Evolutionary conservation across 2,888 invertebrate genomes (phyloP).

Genomic region (Thalpophila matura): DNA sequence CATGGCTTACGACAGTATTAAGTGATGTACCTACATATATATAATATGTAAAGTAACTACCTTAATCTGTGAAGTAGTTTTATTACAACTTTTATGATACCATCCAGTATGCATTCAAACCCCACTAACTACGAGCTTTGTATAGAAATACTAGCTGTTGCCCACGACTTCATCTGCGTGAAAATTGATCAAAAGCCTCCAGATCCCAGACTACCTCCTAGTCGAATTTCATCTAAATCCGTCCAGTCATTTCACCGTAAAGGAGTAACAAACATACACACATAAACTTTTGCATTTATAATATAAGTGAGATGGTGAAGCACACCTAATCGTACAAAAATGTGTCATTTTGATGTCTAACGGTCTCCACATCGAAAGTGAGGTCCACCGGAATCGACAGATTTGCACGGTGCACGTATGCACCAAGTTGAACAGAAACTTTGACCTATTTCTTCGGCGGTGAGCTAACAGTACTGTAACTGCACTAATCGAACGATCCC

Average conservation of each 20-base stretch:
- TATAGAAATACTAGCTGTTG: too few species aligned
- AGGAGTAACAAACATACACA: too few species aligned
- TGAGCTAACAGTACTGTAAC: conserved; percentile 46
- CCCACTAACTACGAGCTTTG: conserved; percentile 11
- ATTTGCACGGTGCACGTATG: conserved; percentile 14
- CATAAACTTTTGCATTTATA: too few species aligned
- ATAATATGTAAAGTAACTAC: background rate
- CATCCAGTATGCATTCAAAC: background rate
- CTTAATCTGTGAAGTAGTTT: conserved; percentile 12
- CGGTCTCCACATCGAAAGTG: conserved; percentile 34
- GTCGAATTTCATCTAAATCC: too few species aligned
- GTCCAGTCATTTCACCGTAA: too few species aligned
- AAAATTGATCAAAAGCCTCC: too few species aligned
- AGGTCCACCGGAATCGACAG: conserved; percentile 46
- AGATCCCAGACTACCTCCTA: too few species aligned
- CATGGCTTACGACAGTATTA: conserved; percentile 17
- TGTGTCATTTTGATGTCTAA: conserved; percentile 24
- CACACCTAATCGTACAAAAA: conserved; percentile 11
- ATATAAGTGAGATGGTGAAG: conserved; percentile 24
- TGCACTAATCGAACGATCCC: conserved; percentile 46
- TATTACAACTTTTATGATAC: conserved; percentile 14
- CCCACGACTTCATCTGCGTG: too few species aligned
- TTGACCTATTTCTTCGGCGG: conserved; percentile 49
- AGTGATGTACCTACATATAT: background rate
- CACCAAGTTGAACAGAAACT: conserved; percentile 34